Evolutionary conservation across 1,140 invertebrate species (phyloP).

Genomic region (Hylyphantes graminicola): DNA sequence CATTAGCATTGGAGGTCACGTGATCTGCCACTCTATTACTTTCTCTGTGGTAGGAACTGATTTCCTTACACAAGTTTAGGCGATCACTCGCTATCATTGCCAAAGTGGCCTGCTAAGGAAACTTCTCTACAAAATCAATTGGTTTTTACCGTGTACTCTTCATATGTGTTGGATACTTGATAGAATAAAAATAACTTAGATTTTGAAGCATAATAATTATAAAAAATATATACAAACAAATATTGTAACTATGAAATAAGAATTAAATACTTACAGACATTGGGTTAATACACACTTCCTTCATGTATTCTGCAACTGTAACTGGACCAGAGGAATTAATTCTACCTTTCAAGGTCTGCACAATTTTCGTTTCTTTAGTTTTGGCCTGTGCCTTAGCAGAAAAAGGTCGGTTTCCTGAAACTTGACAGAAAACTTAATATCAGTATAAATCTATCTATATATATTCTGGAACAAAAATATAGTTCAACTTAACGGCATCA

Average conservation of each 20-base stretch:
- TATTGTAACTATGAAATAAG: neutral
- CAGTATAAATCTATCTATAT: neutral
- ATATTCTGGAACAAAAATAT: neutral
- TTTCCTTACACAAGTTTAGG: no score
- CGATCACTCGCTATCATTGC: no score
- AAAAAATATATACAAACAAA: neutral
- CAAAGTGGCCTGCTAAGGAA: no score
- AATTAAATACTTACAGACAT: slow-evolving; percentile 68
- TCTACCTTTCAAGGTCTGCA: slow-evolving; percentile 52
- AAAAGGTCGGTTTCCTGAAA: neutral
- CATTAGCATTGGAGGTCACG: no score
- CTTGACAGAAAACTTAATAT: neutral
- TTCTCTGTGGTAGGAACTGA: no score
- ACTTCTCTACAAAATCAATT: no score
- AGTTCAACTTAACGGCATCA: neutral
- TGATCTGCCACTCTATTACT: no score
- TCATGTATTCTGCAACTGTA: slow-evolving; percentile 95
- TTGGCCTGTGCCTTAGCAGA: slow-evolving; percentile 47
- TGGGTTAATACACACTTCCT: slow-evolving; percentile 88
- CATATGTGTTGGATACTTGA: no score
- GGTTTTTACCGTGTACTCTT: no score
- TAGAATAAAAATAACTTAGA: no score
- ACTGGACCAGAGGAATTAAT: slow-evolving; percentile 78
- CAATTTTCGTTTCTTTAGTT: slow-evolving; percentile 59
- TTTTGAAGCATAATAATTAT: neutral